Conservation (phyloP, 2,888 invertebrate species). For the Drosophila anomelani region DNA sequence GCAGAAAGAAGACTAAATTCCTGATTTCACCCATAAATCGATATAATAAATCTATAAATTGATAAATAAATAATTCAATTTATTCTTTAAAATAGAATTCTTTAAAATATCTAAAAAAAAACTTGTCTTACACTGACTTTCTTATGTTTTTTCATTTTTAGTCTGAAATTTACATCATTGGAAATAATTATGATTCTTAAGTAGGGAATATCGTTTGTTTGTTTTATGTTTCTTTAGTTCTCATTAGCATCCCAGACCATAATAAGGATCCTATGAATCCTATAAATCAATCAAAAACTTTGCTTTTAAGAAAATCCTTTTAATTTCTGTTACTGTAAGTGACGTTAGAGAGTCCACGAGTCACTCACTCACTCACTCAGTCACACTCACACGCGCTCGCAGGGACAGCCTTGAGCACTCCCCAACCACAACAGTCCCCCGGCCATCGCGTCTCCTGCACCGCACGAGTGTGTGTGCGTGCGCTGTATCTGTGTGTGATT, state of each 20-base stretch:
- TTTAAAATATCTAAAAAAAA: too few species aligned
- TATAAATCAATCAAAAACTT: background rate
- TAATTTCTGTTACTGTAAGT: conserved; percentile 1
- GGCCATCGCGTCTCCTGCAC: conserved; percentile 16
- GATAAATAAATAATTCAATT: too few species aligned
- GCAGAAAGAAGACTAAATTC: background rate
- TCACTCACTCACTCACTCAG: conserved; percentile 15
- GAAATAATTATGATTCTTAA: background rate
- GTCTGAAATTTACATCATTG: too few species aligned
- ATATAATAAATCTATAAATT: too few species aligned
- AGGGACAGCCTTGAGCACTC: conserved; percentile 36
- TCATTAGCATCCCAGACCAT: background rate
- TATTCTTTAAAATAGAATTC: too few species aligned
- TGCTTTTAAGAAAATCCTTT: background rate
- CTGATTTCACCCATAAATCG: background rate
- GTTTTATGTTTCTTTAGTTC: background rate
- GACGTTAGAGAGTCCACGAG: conserved; percentile 17
- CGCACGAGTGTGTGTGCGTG: conserved; percentile 21
- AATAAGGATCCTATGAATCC: too few species aligned
- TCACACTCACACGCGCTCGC: conserved; percentile 1
- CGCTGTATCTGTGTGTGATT: conserved; percentile 42
- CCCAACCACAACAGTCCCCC: conserved; percentile 2
- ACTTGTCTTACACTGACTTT: too few species aligned
- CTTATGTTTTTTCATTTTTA: too few species aligned
- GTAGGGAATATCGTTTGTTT: background rate